Evolutionary conservation across 2,113 vertebrate genomes (phyloP).

Genomic region (Leucopternis melanops): DNA sequence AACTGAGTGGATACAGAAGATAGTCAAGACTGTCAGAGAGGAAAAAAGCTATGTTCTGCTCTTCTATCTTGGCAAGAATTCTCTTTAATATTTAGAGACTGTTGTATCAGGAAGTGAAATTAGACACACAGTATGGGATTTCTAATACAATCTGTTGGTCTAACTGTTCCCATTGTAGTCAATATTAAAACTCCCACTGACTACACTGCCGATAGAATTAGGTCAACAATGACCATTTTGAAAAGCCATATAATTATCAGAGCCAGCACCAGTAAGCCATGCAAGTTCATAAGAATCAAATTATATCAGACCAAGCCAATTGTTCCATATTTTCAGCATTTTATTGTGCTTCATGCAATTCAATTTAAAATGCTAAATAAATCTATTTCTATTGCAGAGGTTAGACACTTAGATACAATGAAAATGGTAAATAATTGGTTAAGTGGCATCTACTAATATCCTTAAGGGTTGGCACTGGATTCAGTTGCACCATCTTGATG

Average conservation of each 20-base stretch:
- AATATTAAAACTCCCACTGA: slow-evolving; percentile 22
- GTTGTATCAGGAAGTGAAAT: slow-evolving; percentile 47
- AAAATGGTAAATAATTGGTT: background rate
- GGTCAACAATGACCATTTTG: slow-evolving; percentile 33
- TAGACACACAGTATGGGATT: slow-evolving; percentile 43
- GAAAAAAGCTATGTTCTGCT: background rate
- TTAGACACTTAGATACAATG: background rate
- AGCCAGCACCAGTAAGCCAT: background rate
- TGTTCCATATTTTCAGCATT: background rate
- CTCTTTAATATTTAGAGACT: slow-evolving; percentile 53
- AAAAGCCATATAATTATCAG: slow-evolving; percentile 35
- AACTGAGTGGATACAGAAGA: background rate
- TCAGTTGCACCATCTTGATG: background rate
- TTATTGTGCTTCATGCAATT: background rate
- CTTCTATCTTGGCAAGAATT: slow-evolving; percentile 22
- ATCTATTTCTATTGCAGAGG: background rate
- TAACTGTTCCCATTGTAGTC: slow-evolving; percentile 24
- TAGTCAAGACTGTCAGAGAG: background rate
- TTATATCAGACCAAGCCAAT: background rate
- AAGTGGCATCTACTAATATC: background rate
- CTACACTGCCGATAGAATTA: background rate
- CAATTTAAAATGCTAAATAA: slow-evolving; percentile 6
- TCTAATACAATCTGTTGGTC: slow-evolving; percentile 41
- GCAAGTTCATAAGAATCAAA: background rate
- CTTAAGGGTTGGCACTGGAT: background rate